Base-by-base conservation (phyloP, 2,888 invertebrate genomes). In the Agriopis leucophaearia region DNA sequence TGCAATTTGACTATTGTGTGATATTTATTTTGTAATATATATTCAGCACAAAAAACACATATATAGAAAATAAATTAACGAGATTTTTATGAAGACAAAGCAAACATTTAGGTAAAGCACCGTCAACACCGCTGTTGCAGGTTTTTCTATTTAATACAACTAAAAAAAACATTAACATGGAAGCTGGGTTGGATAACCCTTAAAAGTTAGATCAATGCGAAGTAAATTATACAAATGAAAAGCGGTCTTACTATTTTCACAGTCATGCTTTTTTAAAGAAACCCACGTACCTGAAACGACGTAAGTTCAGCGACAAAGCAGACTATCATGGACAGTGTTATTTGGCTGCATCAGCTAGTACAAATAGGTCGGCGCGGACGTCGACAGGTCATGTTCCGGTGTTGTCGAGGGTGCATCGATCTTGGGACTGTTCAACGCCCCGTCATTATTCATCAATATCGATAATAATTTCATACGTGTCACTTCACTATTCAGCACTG, bases 271-370 rank as follows among this genome's bases (percentile, higher is more conserved):
- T 51, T 40, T 40, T 38, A 55, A 59, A 51, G 13, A 60, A 35
- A 9, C 35, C 4, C 15, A 90, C 90, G 75, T 91, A 94, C 94
- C 94, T 94, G 92, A 92, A 90, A 92, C 88, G 92, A 91, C 84
- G 92, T 87, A 80, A 92, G 89, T 84, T 94, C 93, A 90, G 92
- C 94, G 69, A 94, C 88, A 86, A 94, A 92, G 88, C 91, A 94
- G 91, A 94, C 90, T 94, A 94, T 92, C 94, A 94, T 94, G 87
- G 94, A 94, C 93, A 90, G 89, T 82, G 87, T 85, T 90, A 90
- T 90, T 72, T 88, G 78, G 84, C 87, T 80, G 88, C 89, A 90
- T 91, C 90, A 91, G 88, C 90, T 91, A 86, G 79, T 83, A 85
- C 82, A 85, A 89, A 88, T 77, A 74, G 85, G 90, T 91, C 87